These are phyloP conservation scores for Brenthis hecate DNA, from an alignment of 2,888 invertebrate genomes.

Conservation along the genomic window DNA sequence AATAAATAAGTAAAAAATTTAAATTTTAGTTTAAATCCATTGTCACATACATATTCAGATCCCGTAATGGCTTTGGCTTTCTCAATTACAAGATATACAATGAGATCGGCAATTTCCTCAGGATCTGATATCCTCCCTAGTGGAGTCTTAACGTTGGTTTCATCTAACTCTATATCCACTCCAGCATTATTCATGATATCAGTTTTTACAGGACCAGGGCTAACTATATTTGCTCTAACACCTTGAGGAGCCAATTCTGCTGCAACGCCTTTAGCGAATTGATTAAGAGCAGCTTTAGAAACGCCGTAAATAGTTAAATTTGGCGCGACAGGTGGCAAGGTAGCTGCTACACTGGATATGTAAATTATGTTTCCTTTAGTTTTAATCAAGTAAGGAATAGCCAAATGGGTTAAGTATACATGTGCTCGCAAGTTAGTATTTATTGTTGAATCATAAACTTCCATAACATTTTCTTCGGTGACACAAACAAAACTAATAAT, in stretches of 20 bases:
- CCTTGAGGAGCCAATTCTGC: conserved; percentile 81
- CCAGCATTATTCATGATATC: conserved; percentile 62
- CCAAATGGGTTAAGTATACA: conserved; percentile 46
- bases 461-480: conserved; percentile 41
- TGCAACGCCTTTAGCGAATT: conserved; percentile 87
- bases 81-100: conserved; percentile 47
- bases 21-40: conserved; percentile 32
- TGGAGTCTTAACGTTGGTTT: conserved; percentile 18
- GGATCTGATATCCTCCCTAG: conserved; percentile 42
- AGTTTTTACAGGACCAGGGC: conserved; percentile 85
- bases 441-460: conserved; percentile 48
- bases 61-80: conserved; percentile 47
- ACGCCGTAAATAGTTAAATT: conserved; percentile 76
- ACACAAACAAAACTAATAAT: conserved; percentile 39
- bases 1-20: background rate
- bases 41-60: conserved; percentile 41
- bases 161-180: background rate
- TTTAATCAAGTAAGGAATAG: conserved; percentile 48
- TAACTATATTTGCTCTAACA: conserved; percentile 87
- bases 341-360: conserved; percentile 49
- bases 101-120: conserved; percentile 46
- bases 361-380: conserved; percentile 56
- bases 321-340: conserved; percentile 1
- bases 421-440: conserved; percentile 49
- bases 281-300: conserved; percentile 88